Base-by-base conservation (phyloP, 2,888 invertebrate genomes). In the Bembecia ichneumoniformis region DNA sequence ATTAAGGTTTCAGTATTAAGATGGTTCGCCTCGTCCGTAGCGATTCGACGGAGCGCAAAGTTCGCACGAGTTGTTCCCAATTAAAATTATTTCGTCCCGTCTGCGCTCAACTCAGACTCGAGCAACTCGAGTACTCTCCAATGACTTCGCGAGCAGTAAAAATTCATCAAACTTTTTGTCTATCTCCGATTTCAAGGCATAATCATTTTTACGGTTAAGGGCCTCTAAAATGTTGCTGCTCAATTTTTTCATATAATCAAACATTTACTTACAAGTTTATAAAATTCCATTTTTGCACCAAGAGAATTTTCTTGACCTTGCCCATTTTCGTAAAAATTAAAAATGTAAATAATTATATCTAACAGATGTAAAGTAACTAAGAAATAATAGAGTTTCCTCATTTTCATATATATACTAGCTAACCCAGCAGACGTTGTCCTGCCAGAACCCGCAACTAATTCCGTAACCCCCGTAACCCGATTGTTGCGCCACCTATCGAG, bases 21-120 rank as follows among this genome's bases (percentile, higher is more conserved):
- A 28, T 9, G 28, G 28, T 28, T 28, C 9, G 28, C 28, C 28
- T 28, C 28, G 28, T 28, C 46, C 51, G 54, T 44, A 35, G 56
- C 58, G 62, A 59, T 55, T 58, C 52, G 56, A 52, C 60, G 56
- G 53, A 15, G 28, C 51, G 7, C 15, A 3, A 43, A 45, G 48
- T 47, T 46, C 63, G 71, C 72, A 65, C 67, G 68, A 63, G 55
- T 71, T 63, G 62, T 58, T 64, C 67, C 62, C 71, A 68, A 71
- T 72, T 69, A 66, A 67, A 69, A 68, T 66, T 47, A 53, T 49
- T 57, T 47, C 53, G 49, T 43, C 49, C 52, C 49, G 52, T 48
- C 52, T 49, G 43, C 53, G 44, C 52, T 50, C 48, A 47, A 15
- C 50, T 45, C 45, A 34, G 44, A 35, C 44, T 34, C 45, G 46